Conservation (phyloP, 2,113 vertebrate genomes). For the Mastomys natalensis region DNA sequence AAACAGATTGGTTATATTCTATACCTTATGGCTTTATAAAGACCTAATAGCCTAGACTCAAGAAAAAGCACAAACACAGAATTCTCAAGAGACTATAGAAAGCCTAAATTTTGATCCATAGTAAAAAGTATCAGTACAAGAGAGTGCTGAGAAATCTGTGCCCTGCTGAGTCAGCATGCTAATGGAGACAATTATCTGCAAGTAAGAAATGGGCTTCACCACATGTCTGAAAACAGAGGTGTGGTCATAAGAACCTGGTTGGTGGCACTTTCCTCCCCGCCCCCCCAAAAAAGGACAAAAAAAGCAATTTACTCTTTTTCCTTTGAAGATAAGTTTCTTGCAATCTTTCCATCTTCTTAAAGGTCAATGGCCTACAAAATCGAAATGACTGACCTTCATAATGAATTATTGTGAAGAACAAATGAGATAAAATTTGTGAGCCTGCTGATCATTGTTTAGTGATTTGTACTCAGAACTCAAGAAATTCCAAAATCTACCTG, state of each 20-base stretch:
- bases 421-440: not conserved
- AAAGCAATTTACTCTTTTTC: not conserved
- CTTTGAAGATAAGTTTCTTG: not conserved
- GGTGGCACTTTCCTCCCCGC: rapidly evolving
- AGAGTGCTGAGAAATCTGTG: not conserved
- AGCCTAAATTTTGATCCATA: not conserved
- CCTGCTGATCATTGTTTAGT: not conserved
- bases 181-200: not conserved
- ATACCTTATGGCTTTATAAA: not conserved
- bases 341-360: not conserved
- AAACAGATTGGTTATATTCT: not conserved
- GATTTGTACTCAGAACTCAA: not conserved
- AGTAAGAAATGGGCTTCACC: rapidly evolving
- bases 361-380: not conserved
- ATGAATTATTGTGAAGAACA: not conserved
- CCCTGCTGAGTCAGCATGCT: not conserved
- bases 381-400: not conserved
- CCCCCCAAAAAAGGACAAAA: too few relatives aligned
- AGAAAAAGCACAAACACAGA: not conserved
- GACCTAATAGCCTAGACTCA: not conserved
- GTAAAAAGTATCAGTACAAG: not conserved
- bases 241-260: not conserved
- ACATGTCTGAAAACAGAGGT: not conserved
- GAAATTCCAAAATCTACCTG: not conserved
- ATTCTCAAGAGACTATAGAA: not conserved